A percentile compares a stretch with the other conserved stretches of the same genome.
Evolutionary conservation across 1,140 invertebrate species (phyloP).

Genomic region (Sinella curviseta): DNA sequence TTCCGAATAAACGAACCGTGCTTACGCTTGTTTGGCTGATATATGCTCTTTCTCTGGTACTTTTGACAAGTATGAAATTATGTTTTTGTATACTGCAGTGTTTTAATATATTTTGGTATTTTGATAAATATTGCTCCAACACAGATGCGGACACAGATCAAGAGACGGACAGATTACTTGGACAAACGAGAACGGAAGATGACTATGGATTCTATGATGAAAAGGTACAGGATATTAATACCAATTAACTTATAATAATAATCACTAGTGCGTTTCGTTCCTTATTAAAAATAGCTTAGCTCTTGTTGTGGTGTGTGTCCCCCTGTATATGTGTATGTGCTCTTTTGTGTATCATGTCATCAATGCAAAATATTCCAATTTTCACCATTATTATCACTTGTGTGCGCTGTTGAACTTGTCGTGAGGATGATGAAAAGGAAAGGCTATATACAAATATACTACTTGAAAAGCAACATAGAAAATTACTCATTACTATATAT

Average conservation of each 20-base stretch:
- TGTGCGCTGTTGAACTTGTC: not conserved
- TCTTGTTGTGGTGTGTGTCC: not conserved
- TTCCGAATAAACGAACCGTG: too few species aligned
- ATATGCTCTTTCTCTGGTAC: too few species aligned
- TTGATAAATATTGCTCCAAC: too few species aligned
- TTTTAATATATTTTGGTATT: too few species aligned
- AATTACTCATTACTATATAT: not conserved
- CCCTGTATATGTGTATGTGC: not conserved
- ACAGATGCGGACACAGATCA: conserved; percentile 80
- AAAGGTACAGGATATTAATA: conserved; percentile 61
- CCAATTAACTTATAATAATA: conserved; percentile 11
- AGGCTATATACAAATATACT: too few species aligned
- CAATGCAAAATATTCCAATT: not conserved
- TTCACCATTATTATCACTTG: conserved; percentile 35
- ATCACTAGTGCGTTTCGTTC: not conserved
- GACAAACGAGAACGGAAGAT: conserved; percentile 78
- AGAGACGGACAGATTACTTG: conserved; percentile 83
- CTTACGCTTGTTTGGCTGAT: too few species aligned
- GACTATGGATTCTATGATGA: conserved; percentile 89
- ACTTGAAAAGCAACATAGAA: too few species aligned
- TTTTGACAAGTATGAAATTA: too few species aligned
- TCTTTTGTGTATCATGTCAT: not conserved
- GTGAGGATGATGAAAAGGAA: not conserved
- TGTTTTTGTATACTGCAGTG: too few species aligned
- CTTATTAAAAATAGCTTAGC: not conserved